Evolutionary conservation across 1,140 invertebrate genomes (phyloP).

Genomic region (Calliopsis andreniformis): DNA sequence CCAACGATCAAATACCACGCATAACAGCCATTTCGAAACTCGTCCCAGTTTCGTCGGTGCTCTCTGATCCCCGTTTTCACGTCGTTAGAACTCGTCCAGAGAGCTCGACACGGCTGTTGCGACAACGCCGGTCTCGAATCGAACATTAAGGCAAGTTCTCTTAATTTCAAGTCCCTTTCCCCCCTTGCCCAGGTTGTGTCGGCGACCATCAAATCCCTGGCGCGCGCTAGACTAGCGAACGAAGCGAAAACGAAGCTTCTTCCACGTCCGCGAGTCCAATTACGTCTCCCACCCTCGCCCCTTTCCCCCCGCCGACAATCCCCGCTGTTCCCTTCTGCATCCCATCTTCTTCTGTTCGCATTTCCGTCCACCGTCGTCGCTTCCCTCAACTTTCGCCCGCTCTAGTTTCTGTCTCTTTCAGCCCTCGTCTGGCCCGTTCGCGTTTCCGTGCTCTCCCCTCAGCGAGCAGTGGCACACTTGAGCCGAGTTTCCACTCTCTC

Average conservation of each 20-base stretch:
- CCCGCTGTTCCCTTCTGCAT: not conserved
- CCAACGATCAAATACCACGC: not conserved
- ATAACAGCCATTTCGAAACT: not conserved
- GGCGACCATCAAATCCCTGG: not conserved
- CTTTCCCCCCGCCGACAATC: not conserved
- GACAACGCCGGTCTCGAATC: conserved; percentile 11
- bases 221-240: conserved; percentile 30
- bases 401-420: not conserved
- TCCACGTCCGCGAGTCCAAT: conserved; percentile 55
- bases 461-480: conserved; percentile 24
- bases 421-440: not conserved
- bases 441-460: conserved; percentile 22
- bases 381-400: not conserved
- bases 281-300: conserved; percentile 29
- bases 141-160: conserved; percentile 24
- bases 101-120: conserved; percentile 27
- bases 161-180: conserved; percentile 44
- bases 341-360: not conserved
- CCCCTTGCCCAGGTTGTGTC: not conserved
- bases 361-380: not conserved
- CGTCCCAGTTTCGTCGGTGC: not conserved
- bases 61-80: conserved; percentile 38
- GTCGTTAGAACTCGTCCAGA: conserved; percentile 14
- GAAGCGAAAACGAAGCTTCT: conserved; percentile 59
- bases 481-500: conserved; percentile 25